Evolutionary conservation across 2,113 vertebrate genomes (phyloP).

Genomic region (Gallinago jamesoni): DNA sequence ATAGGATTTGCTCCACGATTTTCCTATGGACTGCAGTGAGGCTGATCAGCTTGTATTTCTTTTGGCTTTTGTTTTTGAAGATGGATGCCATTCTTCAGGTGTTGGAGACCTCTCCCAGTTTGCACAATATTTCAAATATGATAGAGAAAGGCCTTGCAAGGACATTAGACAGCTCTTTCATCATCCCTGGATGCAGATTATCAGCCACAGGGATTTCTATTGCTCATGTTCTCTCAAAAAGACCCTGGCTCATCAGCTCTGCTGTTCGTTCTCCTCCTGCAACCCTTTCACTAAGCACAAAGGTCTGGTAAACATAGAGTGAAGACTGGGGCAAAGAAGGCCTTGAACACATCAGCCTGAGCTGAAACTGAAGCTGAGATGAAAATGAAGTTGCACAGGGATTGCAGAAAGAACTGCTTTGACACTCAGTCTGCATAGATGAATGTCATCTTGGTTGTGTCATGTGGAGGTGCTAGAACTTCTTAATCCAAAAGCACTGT

Average conservation of each 20-base stretch:
- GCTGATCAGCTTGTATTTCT: background rate
- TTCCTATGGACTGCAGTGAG: background rate
- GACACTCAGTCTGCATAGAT: background rate
- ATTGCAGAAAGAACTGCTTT: background rate
- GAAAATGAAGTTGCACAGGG: background rate
- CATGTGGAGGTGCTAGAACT: rapidly evolving
- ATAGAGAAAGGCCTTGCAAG: background rate
- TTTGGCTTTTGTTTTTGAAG: background rate
- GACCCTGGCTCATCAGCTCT: background rate
- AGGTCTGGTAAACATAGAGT: background rate
- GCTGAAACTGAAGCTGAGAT: background rate
- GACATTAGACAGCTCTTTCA: background rate
- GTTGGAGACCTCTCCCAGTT: background rate
- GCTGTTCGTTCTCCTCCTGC: background rate
- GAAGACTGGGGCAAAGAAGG: background rate
- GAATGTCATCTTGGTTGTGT: background rate
- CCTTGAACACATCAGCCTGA: background rate
- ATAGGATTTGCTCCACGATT: background rate
- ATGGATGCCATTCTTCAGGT: background rate
- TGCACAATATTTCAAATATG: background rate
- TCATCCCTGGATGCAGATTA: background rate
- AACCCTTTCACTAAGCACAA: background rate
- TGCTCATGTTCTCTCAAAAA: background rate
- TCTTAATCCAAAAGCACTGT: background rate
- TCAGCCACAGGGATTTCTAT: background rate